Evolutionary conservation across 2,797 vertebrate species (phyloP).

Genomic region (Acanthurus tractus): DNA sequence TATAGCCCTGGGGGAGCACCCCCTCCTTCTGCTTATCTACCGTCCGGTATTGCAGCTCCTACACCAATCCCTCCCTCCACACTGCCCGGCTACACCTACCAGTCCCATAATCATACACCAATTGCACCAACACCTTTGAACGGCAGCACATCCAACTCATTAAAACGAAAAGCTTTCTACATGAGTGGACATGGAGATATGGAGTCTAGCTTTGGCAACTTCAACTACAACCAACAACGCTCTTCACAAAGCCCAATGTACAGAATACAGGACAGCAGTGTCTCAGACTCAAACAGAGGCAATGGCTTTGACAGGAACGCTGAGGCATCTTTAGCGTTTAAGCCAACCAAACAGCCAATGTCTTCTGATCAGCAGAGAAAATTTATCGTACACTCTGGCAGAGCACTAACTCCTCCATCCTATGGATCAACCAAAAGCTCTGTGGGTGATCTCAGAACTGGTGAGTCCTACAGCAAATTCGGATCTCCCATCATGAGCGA

Average conservation of each 20-base stretch:
- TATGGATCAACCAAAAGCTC: constrained; percentile 95
- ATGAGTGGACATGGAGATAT: constrained; percentile 98
- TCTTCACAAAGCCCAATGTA: constrained; percentile 99
- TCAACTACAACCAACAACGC: constrained; percentile 98
- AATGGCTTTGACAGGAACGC: constrained; percentile 96
- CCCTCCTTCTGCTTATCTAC: constrained; percentile 95
- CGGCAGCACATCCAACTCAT: constrained; percentile 95
- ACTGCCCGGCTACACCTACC: constrained; percentile 96
- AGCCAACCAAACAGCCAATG: constrained; percentile 96
- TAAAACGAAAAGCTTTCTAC: constrained; percentile 99
- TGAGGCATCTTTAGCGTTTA: constrained; percentile 95
- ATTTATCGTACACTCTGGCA: constrained; percentile 93
- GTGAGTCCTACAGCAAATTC: constrained; percentile 95
- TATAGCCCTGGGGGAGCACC: constrained; percentile 96
- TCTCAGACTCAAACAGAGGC: constrained; percentile 94
- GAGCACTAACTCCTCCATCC: constrained; percentile 94
- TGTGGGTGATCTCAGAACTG: constrained; percentile 88
- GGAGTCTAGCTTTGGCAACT: constrained; percentile 97
- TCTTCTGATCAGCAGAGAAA: constrained; percentile 96
- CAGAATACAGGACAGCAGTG: constrained; percentile 93
- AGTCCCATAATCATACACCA: constrained; percentile 93
- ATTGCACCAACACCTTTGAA: constrained; percentile 95
- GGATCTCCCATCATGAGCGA: constrained; percentile 92
- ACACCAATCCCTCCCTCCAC: constrained; percentile 95
- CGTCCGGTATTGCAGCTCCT: constrained; percentile 97